Percentiles rank a stretch among this genome's conserved stretches.
phyloP scores from a whole-genome alignment of 2,113 vertebrate species.

The Sakesphorus luctuosus region DNA sequence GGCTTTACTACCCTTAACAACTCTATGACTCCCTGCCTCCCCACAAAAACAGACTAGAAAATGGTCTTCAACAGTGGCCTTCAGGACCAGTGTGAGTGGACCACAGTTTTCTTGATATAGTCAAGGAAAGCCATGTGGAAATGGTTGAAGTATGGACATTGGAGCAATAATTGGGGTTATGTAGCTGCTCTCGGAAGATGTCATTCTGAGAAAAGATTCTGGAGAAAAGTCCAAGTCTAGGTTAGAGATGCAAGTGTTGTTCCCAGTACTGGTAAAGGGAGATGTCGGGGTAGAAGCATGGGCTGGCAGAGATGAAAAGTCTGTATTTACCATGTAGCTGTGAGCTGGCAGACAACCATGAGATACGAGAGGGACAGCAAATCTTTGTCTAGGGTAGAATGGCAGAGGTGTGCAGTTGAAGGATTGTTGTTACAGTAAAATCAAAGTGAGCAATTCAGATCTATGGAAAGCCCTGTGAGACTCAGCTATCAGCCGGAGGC shows the following conservation, averaged over 20 bases:
- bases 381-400: not conserved
- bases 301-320: not conserved
- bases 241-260: not conserved
- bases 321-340: not conserved
- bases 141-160: rapidly evolving
- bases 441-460: too few species aligned
- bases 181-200: not conserved
- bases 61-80: not conserved
- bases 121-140: not conserved
- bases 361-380: not conserved
- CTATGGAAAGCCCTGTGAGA: too few species aligned
- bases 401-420: not conserved
- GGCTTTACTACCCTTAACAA: too few species aligned
- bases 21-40: not conserved
- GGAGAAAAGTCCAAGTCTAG: not conserved
- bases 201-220: not conserved
- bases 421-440: too few species aligned
- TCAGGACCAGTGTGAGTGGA: not conserved
- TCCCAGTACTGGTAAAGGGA: not conserved
- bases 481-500: too few species aligned
- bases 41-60: not conserved
- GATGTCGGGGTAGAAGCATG: rapidly evolving
- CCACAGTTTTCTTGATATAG: not conserved
- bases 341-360: not conserved
- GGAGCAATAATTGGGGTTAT: not conserved